A percentile compares a stretch with the other conserved stretches of the same genome.
These are phyloP conservation scores for Ondatra zibethicus DNA, from an alignment of 2,113 vertebrate genomes.

Conservation along the genomic window DNA sequence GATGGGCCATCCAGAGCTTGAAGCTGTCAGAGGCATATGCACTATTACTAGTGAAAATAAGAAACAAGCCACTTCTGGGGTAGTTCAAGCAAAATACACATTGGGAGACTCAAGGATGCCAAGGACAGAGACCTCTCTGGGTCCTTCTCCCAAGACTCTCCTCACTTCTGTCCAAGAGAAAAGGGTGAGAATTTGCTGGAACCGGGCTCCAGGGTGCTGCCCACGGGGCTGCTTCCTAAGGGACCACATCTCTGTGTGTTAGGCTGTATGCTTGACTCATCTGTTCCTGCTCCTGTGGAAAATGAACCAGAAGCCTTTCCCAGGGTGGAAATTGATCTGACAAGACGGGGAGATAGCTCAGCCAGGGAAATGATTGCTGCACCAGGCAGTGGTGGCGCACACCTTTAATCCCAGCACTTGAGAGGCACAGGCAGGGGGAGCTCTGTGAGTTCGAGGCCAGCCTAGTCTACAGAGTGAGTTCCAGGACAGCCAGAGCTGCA, in stretches of 20 bases:
- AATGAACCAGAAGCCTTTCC: background rate
- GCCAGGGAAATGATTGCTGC: background rate
- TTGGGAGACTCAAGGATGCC: background rate
- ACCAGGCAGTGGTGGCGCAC: too few species aligned
- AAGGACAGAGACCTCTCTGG: background rate
- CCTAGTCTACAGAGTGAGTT: too few species aligned
- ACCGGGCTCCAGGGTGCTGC: background rate
- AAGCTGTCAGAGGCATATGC: background rate
- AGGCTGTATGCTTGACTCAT: background rate
- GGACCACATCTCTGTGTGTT: background rate
- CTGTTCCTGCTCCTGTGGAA: background rate
- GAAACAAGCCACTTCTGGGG: background rate
- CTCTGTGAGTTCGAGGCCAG: too few species aligned
- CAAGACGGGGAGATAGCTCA: too few species aligned
- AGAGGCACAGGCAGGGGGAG: too few species aligned
- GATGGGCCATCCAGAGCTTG: background rate
- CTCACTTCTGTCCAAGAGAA: background rate
- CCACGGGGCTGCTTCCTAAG: background rate
- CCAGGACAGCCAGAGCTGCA: too few species aligned
- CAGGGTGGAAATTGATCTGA: accelerated
- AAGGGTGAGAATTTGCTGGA: background rate
- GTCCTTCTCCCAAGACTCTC: background rate
- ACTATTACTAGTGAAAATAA: background rate
- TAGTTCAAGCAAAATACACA: background rate
- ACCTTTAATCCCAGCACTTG: too few species aligned